Evolutionary conservation across 92 coral and sea anemone genomes (phyloP).

Genomic region (Parazoanthus swiftii): DNA sequence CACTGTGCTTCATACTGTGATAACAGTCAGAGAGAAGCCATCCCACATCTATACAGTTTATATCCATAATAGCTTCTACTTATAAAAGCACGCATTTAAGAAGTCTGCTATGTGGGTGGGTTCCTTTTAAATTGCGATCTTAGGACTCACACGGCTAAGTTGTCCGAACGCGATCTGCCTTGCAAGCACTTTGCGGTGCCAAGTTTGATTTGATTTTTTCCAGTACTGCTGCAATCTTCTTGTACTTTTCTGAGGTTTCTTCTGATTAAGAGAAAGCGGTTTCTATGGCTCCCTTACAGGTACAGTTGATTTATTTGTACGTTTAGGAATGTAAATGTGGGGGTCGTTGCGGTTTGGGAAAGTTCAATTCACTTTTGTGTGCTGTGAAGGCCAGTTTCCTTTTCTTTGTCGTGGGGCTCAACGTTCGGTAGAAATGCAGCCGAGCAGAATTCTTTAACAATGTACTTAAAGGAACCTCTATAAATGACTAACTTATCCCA

Average conservation of each 20-base stretch:
- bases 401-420: neutral
- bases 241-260: neutral
- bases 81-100: neutral
- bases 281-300: constrained; percentile 19
- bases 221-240: neutral
- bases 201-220: neutral
- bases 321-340: neutral
- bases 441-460: neutral
- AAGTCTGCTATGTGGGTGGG: constrained; percentile 28
- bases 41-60: neutral
- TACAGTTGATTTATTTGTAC: neutral
- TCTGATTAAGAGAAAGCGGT: neutral
- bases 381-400: neutral
- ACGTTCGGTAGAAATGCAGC: neutral
- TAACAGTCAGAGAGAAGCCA: neutral
- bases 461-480: neutral
- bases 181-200: neutral
- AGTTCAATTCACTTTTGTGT: neutral
- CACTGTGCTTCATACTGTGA: neutral
- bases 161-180: neutral
- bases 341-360: neutral
- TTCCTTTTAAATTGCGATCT: constrained; percentile 18
- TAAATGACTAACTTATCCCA: neutral
- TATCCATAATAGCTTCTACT: constrained; percentile 9
- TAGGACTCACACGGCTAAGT: neutral